Evolutionary conservation across 2,113 vertebrate species (phyloP), one percentile per base, ranked within the genome.

Genomic region (Eurystomus gularis): DNA sequence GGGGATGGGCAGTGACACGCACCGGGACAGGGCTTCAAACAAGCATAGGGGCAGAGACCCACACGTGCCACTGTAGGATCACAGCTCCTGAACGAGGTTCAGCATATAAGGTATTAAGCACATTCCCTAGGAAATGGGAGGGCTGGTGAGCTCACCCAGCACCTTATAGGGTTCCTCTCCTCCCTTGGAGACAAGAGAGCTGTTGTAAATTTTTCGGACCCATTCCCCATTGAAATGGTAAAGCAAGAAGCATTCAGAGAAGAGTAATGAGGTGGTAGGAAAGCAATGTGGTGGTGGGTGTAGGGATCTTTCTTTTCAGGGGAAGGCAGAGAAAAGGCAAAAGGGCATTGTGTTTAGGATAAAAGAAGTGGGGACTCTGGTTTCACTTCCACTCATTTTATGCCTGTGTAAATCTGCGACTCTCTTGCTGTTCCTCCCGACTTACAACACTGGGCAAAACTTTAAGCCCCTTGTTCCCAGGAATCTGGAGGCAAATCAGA

Each of bases 201-300:
- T 37, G 71, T 54, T 90, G 90, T 90, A 72, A 94, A 91, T 82
- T 90, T 94, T 84, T 88, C 2, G 0, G 68, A 82, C 35, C 60
- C 8, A 0, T 75, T 94, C 87, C 40, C 60, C 64, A 82, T 92
- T 95, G 88, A 95, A 94, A 96, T 81, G 90, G 40, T 70, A 92
- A 92, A 96, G 94, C 71, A 70, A 90, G 75, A 93, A 94, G 75
- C 87, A 90, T 95, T 94, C 78, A 95, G 78, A 76, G 73, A 82
- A 82, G 94, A 96, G 82, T 90, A 96, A 97, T 96, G 93, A 96
- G 89, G 91, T 97, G 90, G 82, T 91, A 88, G 85, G 84, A 96
- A 97, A 96, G 81, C 91, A 95, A 72, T 91, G 95, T 85, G 75
- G 44, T 92, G 80, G 90, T 92, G 95, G 92, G 81, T 78, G 81